These are phyloP conservation scores for Drosophila prolongata DNA, from an alignment of 2,888 invertebrate genomes.

Conservation along the genomic window DNA sequence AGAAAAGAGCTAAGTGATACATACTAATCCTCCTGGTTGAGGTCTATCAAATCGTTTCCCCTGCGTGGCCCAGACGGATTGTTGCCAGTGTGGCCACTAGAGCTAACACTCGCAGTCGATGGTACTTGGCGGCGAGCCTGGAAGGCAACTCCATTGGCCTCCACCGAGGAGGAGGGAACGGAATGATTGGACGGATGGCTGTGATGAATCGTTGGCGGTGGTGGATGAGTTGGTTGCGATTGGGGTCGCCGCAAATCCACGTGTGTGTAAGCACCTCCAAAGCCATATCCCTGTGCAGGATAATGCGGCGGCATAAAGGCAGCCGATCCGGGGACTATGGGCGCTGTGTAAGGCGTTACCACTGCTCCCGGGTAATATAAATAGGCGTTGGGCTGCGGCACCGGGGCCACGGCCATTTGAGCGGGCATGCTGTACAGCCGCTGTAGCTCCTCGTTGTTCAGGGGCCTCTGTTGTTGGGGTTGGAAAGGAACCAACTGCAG, in stretches of 20 bases:
- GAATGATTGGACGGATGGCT: slow-evolving; percentile 33
- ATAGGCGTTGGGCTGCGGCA: slow-evolving; percentile 49
- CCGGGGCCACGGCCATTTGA: slow-evolving; percentile 59
- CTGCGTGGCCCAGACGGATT: slow-evolving; percentile 46
- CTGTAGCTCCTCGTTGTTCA: slow-evolving; percentile 82
- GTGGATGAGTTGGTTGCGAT: slow-evolving; percentile 7
- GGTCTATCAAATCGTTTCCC: slow-evolving; percentile 83
- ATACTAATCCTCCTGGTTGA: slow-evolving; percentile 83
- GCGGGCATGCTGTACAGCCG: slow-evolving; percentile 82
- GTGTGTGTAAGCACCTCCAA: slow-evolving; percentile 58
- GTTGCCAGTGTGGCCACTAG: slow-evolving; percentile 3
- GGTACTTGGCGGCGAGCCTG: slow-evolving; percentile 23
- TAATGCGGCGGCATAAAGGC: slow-evolving; percentile 72
- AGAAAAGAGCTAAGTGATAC: slow-evolving; percentile 34
- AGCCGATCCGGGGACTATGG: slow-evolving; percentile 70
- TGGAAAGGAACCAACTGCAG: slow-evolving; percentile 82
- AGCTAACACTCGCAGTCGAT: slow-evolving; percentile 14
- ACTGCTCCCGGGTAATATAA: slow-evolving; percentile 60
- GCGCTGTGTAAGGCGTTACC: slow-evolving; percentile 53
- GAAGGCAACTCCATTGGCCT: slow-evolving; percentile 26
- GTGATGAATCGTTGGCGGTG: slow-evolving; percentile 5
- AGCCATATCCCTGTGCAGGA: slow-evolving; percentile 59
- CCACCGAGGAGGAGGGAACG: not conserved
- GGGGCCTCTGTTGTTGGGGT: slow-evolving; percentile 80
- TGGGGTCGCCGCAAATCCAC: slow-evolving; percentile 57